Percentiles rank a stretch among this genome's conserved stretches.
Evolutionary conservation across 2,888 invertebrate genomes (phyloP).

Genomic region (Caenorhabditis afra): DNA sequence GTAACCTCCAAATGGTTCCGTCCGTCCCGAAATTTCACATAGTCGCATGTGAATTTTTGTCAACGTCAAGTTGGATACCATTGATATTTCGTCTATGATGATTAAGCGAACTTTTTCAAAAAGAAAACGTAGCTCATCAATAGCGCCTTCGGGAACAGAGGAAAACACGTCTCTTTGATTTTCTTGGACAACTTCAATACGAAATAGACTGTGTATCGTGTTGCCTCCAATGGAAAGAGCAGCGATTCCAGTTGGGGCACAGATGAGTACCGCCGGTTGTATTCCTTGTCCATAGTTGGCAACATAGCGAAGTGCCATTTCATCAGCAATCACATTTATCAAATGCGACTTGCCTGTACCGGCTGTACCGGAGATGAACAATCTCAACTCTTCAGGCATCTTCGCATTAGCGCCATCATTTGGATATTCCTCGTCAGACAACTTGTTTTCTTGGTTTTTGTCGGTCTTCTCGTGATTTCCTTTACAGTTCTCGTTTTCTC

Average conservation of each 20-base stretch:
- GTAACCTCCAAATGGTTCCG: slow-evolving; percentile 38
- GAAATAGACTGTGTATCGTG: slow-evolving; percentile 59
- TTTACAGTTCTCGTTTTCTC: too few relatives aligned
- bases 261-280: slow-evolving; percentile 32
- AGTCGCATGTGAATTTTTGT: slow-evolving; percentile 42
- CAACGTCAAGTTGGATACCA: slow-evolving; percentile 31
- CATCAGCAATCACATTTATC: slow-evolving; percentile 57
- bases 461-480: too few relatives aligned
- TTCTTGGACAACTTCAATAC: slow-evolving; percentile 22
- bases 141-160: too few relatives aligned
- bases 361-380: slow-evolving; percentile 52
- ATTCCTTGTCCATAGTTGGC: background rate
- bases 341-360: slow-evolving; percentile 60
- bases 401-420: background rate
- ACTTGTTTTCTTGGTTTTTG: too few relatives aligned
- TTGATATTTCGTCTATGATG: slow-evolving; percentile 58
- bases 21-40: slow-evolving; percentile 34
- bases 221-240: slow-evolving; percentile 54
- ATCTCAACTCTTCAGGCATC: slow-evolving; percentile 3
- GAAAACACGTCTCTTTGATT: background rate
- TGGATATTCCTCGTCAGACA: too few relatives aligned
- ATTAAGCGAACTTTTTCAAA: slow-evolving; percentile 28
- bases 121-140: background rate
- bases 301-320: slow-evolving; percentile 21
- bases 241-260: slow-evolving; percentile 63